phyloP scores from a whole-genome alignment of 2,797 vertebrate species.

The Trachurus trachurus region DNA sequence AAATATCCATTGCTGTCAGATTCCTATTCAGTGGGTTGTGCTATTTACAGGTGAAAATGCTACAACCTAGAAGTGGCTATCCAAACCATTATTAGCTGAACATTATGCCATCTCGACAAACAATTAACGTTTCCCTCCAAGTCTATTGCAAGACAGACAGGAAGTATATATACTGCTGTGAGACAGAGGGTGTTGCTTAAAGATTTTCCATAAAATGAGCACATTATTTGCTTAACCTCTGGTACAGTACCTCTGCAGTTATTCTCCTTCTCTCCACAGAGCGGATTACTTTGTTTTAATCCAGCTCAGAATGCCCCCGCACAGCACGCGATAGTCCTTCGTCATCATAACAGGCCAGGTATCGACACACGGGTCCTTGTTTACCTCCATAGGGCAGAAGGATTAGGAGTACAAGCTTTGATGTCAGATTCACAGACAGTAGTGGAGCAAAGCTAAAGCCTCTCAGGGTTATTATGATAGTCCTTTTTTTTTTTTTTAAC shows the following conservation, averaged over 20 bases:
- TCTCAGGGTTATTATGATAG: conserved; percentile 68
- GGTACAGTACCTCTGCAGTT: conserved; percentile 61
- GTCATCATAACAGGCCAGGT: conserved; percentile 68
- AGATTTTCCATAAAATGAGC: conserved; percentile 48
- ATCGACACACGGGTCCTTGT: conserved; percentile 65
- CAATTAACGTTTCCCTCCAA: not conserved
- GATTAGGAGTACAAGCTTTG: conserved; percentile 78
- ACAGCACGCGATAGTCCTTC: conserved; percentile 49
- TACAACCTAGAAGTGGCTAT: not conserved
- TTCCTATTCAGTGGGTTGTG: not conserved
- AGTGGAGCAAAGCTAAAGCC: conserved; percentile 63
- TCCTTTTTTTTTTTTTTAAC: conserved; percentile 59
- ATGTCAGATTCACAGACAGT: conserved; percentile 78
- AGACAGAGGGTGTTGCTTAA: conserved; percentile 30
- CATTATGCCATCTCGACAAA: conserved; percentile 27
- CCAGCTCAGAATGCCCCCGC: conserved; percentile 73
- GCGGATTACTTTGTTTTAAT: conserved; percentile 83
- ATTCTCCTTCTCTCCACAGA: conserved; percentile 56
- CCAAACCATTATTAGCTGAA: not conserved
- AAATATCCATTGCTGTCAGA: conserved; percentile 5
- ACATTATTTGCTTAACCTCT: conserved; percentile 67
- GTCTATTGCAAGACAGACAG: conserved; percentile 2
- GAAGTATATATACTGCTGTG: conserved; percentile 12
- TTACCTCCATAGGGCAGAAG: conserved; percentile 71
- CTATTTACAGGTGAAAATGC: not conserved